phyloP scores from a whole-genome alignment of 2,888 invertebrate genomes.

The Andrena hattorfiana region DNA sequence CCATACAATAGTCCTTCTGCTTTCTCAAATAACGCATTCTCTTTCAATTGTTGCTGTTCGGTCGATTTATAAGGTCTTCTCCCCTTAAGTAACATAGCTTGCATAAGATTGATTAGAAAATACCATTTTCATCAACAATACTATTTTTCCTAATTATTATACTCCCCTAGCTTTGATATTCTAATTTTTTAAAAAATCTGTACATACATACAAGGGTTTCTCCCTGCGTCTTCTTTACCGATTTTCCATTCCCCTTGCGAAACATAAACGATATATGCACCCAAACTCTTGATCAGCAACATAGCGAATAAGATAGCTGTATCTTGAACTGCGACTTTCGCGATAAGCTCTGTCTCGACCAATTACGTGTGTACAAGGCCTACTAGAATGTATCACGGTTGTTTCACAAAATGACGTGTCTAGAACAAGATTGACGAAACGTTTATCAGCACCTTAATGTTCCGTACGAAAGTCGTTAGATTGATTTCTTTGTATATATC shows the following conservation, averaged over 20 bases:
- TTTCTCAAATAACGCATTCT: no score
- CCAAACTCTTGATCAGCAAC: neutral
- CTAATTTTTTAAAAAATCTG: neutral
- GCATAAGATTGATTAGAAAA: neutral
- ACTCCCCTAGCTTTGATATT: neutral
- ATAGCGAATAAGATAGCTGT: neutral
- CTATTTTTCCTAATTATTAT: neutral
- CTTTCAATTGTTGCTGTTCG: no score
- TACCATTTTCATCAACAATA: neutral
- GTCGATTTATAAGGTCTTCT: no score
- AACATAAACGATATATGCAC: neutral
- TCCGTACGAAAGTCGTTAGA: slow-evolving; percentile 23
- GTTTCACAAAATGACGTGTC: slow-evolving; percentile 15
- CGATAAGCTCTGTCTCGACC: slow-evolving; percentile 26
- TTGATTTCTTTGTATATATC: slow-evolving; percentile 46
- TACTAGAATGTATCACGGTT: slow-evolving; percentile 34
- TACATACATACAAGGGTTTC: no score
- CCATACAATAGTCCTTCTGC: no score
- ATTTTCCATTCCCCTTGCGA: neutral
- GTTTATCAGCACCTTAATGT: slow-evolving; percentile 31
- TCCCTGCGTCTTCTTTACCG: neutral
- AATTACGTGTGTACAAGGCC: slow-evolving; percentile 41
- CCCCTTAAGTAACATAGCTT: neutral
- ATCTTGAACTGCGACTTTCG: slow-evolving; percentile 14
- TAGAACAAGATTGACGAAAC: slow-evolving; percentile 13